Evolutionary conservation across 1,140 invertebrate genomes (phyloP), one percentile per base, ranked within the genome.

Genomic region (Centruroides sculpturatus): DNA sequence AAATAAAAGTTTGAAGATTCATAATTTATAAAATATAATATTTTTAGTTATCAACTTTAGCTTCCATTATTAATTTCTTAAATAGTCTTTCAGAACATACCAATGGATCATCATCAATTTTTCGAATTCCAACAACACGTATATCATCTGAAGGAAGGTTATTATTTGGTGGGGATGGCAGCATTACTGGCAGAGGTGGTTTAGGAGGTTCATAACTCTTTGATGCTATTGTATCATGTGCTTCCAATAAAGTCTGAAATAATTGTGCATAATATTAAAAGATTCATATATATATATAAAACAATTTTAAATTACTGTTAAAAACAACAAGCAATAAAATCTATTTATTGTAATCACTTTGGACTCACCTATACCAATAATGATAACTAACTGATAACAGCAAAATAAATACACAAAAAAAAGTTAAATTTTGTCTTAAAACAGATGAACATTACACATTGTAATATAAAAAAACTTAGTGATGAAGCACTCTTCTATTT

Each of bases 81-180:
- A n/a, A n/a, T n/a, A n/a, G n/a, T n/a, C n/a, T n/a, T n/a, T 48
- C 5, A 35, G 4, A 35, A 68, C 71, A 75, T 71, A 92, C 91
- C 74, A 97, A 75, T 6, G 92, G 92, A 74, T 96, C 90, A 66
- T 90, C 85, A 55, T 85, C 83, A 69, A 84, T 85, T 71, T 92
- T 91, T 50, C 89, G 81, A 11, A 97, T 80, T 23, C 91, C 89
- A 47, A 97, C 89, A 75, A 96, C 85, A 73, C 90, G 83, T n/a
- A 93, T 82, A 41, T 86, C 73, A 65, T 78, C 76, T 59, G 72
- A 65, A 4, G 60, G 57, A 47, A 47, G 57, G 13, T 56, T 56
- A 59, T 60, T 59, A 36, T 35, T 23, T 5, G 46, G 54, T 53
- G 48, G 47, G 41, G 53, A 1, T 47, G 60, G 60, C 9, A 56